Evolutionary conservation across 2,113 vertebrate species (phyloP).

Genomic region (Pituophis catenifer): DNA sequence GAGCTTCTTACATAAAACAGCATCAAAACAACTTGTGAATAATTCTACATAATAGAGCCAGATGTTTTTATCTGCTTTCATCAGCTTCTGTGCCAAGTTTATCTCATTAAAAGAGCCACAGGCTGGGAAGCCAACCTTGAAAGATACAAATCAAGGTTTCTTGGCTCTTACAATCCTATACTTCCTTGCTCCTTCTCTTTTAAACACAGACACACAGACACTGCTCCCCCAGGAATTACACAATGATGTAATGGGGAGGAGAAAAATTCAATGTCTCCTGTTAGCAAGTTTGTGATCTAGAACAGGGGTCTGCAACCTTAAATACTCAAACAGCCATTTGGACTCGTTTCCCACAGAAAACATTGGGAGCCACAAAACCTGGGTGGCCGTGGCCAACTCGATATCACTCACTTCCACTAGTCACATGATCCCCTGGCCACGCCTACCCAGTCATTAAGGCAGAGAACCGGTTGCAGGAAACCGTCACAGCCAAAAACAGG

Average conservation of each 20-base stretch:
- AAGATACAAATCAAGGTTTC: conserved; percentile 22
- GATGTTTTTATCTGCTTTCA: conserved; percentile 41
- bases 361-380: too few relatives aligned
- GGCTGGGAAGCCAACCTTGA: conserved; percentile 33
- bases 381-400: too few relatives aligned
- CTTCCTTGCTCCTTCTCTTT: neutral
- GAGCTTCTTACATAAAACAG: conserved; percentile 46
- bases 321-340: too few relatives aligned
- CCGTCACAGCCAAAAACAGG: too few relatives aligned
- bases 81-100: conserved; percentile 33
- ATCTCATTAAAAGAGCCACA: conserved; percentile 40
- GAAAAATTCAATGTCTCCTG: neutral
- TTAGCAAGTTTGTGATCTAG: neutral
- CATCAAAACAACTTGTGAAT: conserved; percentile 54
- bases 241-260: neutral
- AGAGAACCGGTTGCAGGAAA: too few relatives aligned
- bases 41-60: conserved; percentile 59
- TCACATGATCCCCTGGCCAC: too few relatives aligned
- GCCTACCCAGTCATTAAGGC: too few relatives aligned
- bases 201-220: too few relatives aligned
- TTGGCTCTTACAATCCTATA: neutral
- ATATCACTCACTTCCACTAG: too few relatives aligned
- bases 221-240: neutral
- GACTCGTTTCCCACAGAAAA: too few relatives aligned
- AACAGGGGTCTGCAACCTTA: neutral